Conservation (phyloP, 2,888 invertebrate species). For the Tipula confusa region DNA sequence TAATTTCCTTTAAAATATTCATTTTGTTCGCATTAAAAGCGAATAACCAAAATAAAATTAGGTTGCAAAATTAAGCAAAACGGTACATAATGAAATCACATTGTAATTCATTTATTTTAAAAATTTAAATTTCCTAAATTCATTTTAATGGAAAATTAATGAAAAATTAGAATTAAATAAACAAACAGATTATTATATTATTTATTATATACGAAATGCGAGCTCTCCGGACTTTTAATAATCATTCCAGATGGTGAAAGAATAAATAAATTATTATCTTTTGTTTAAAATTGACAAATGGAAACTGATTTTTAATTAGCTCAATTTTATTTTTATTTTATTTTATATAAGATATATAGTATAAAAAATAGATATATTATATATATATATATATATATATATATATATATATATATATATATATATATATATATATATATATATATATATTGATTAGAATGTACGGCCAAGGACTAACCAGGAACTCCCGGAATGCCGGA, state of each 20-base stretch:
- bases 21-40: neutral
- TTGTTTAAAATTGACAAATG: neutral
- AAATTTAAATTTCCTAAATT: slow-evolving; percentile 5
- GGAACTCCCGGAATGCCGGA: too few relatives aligned
- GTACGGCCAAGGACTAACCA: too few relatives aligned
- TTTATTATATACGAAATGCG: neutral
- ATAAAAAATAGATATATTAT: too few relatives aligned
- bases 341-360: too few relatives aligned
- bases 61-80: neutral
- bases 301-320: slow-evolving; percentile 15
- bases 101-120: neutral
- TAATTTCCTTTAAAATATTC: neutral
- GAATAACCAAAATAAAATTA: neutral
- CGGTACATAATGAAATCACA: neutral
- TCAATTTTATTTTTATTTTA: too few relatives aligned
- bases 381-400: too few relatives aligned
- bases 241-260: neutral
- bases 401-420: too few relatives aligned
- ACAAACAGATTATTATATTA: neutral
- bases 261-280: neutral
- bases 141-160: slow-evolving; percentile 1
- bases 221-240: neutral
- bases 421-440: too few relatives aligned
- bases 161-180: neutral
- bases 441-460: too few relatives aligned